Percentiles rank a stretch among this genome's conserved stretches.
Conservation (phyloP, 2,797 vertebrate genomes). For the Platyrinchus mystaceus region DNA sequence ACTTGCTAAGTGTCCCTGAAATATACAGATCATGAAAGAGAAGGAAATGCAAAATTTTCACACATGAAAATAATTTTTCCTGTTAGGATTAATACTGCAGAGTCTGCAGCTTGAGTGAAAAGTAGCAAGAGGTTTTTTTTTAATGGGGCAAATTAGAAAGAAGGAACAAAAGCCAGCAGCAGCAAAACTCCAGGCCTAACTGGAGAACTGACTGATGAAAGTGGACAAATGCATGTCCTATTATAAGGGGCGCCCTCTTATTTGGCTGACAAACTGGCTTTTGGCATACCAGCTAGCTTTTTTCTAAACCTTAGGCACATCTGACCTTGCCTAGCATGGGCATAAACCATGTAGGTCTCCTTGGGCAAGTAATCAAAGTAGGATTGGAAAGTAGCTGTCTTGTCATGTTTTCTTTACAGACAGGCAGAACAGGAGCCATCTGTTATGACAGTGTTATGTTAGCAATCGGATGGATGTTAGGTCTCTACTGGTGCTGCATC, state of each 20-base stretch:
- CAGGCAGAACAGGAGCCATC: background rate
- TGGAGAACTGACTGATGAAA: background rate
- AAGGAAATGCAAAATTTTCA: background rate
- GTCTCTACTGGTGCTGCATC: background rate
- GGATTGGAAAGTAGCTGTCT: background rate
- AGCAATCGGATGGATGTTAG: background rate
- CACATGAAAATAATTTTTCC: background rate
- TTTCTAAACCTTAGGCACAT: background rate
- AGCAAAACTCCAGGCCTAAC: background rate
- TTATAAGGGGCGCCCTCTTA: background rate
- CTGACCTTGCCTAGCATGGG: background rate
- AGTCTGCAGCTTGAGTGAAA: background rate
- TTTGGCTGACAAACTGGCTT: conserved; percentile 4
- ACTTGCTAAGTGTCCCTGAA: background rate
- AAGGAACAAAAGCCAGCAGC: background rate
- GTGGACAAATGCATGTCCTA: background rate
- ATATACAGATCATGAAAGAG: background rate
- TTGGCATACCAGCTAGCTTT: conserved; percentile 2
- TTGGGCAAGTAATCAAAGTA: background rate
- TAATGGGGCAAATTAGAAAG: background rate
- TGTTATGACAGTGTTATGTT: background rate
- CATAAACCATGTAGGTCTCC: background rate
- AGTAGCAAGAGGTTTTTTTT: background rate
- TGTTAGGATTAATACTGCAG: background rate
- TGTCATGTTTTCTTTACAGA: background rate